Percentiles rank a stretch among this genome's conserved stretches.
phyloP scores from a whole-genome alignment of 2,113 vertebrate species.

The Hydrolagus affinis region DNA sequence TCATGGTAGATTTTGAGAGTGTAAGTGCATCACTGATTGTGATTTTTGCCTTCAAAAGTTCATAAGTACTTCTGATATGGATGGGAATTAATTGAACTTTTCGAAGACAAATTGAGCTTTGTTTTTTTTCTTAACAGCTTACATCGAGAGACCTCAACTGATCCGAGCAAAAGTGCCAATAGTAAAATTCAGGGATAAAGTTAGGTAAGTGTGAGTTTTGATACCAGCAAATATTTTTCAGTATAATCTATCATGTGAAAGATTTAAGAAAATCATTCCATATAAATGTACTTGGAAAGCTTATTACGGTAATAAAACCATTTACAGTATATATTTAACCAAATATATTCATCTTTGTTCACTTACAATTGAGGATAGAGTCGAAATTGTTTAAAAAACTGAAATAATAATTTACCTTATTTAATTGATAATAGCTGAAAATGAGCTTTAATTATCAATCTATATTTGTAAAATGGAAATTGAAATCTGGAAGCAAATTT shows the following conservation, averaged over 20 bases:
- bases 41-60: no score
- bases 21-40: no score
- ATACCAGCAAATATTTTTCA: no score
- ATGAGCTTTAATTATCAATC: not conserved
- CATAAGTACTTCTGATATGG: no score
- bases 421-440: no score
- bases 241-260: not conserved
- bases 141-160: constrained; percentile 77
- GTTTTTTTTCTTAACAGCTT: constrained; percentile 51
- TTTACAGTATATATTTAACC: not conserved
- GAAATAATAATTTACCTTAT: no score
- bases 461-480: not conserved
- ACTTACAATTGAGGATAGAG: not conserved
- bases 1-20: no score
- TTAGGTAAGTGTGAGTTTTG: constrained; percentile 62
- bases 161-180: constrained; percentile 96
- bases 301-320: not conserved
- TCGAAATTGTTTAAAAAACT: not conserved
- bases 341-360: not conserved
- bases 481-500: not conserved
- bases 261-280: not conserved
- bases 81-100: not conserved
- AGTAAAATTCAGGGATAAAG: constrained; percentile 85
- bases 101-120: not conserved
- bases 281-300: not conserved